phyloP scores from a whole-genome alignment of 2,797 vertebrate species.

The Pangasius macronema region DNA sequence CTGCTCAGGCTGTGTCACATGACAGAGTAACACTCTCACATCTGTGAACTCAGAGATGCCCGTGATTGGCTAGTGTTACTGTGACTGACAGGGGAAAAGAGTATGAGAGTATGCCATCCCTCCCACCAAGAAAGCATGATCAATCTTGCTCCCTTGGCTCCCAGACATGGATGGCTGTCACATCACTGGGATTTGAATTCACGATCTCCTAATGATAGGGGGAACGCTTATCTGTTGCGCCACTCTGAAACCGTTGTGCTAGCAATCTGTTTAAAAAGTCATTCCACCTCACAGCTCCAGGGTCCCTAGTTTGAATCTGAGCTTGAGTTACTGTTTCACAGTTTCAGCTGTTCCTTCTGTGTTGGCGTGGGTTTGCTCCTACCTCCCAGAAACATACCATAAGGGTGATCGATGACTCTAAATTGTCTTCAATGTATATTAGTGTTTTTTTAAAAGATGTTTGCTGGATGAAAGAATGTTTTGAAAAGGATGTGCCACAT shows the following conservation, averaged over 20 bases:
- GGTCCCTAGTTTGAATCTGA: neutral
- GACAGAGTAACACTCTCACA: too few species aligned
- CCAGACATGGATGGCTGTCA: neutral
- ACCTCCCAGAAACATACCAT: neutral
- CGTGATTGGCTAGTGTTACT: neutral
- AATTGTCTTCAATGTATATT: neutral
- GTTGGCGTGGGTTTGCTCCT: neutral
- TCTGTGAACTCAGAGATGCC: neutral
- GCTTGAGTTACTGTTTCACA: neutral
- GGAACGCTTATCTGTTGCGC: neutral
- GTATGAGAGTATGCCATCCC: neutral
- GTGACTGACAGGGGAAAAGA: neutral
- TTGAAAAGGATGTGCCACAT: neutral
- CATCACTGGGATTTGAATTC: neutral
- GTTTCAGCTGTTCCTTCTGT: neutral
- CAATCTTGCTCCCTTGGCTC: neutral
- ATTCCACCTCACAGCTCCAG: neutral
- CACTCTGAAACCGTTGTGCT: neutral
- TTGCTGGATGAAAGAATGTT: neutral
- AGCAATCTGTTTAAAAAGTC: neutral
- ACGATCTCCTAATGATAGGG: neutral
- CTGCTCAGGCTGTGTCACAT: neutral
- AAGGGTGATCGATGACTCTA: neutral
- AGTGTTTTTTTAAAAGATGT: neutral
- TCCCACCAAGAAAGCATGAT: neutral